Conservation (phyloP, 2,888 invertebrate genomes). For the Lysandra coridon region DNA sequence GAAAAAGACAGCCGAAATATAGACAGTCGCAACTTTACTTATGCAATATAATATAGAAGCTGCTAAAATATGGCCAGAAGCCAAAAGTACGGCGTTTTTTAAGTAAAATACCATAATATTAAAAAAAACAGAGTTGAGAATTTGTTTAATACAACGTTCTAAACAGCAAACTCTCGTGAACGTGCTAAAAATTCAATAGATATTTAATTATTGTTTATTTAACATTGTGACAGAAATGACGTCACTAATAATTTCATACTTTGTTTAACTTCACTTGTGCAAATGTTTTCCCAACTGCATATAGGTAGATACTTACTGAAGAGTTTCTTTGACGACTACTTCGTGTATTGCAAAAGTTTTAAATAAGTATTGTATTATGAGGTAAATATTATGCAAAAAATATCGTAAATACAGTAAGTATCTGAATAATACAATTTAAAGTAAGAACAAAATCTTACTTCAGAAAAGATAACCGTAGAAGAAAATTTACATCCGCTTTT, state of each 20-base stretch:
- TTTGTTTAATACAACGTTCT: background rate
- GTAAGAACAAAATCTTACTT: too few species aligned
- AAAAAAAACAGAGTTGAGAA: too few species aligned
- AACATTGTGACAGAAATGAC: background rate
- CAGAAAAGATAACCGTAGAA: too few species aligned
- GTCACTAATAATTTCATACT: background rate
- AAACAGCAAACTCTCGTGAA: background rate
- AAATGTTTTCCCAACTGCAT: background rate
- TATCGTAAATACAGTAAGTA: too few species aligned
- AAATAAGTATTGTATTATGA: background rate
- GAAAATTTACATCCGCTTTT: too few species aligned
- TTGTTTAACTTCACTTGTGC: constrained; percentile 19
- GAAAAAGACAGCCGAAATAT: too few species aligned
- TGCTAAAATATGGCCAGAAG: too few species aligned
- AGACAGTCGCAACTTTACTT: too few species aligned
- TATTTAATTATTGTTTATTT: background rate
- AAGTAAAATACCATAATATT: too few species aligned
- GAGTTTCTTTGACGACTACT: background rate
- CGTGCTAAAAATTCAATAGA: background rate
- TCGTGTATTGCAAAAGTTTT: background rate
- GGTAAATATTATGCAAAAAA: background rate
- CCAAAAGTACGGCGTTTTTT: too few species aligned
- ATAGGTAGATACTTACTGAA: background rate
- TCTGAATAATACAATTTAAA: too few species aligned
- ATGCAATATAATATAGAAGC: too few species aligned